phyloP scores from a whole-genome alignment of 2,797 vertebrate genomes.

The Morus bassanus region DNA sequence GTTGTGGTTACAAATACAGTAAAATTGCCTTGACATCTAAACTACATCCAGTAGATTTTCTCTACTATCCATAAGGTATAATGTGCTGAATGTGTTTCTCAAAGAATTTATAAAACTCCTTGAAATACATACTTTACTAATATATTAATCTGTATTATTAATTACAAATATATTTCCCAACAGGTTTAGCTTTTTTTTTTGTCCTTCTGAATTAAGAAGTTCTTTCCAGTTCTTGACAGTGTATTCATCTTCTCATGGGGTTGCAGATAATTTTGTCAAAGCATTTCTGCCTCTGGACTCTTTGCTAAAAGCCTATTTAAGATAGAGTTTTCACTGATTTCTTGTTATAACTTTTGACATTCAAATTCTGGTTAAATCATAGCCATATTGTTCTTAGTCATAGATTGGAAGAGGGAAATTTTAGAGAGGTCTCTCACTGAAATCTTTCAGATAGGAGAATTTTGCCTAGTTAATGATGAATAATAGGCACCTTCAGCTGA shows the following conservation, averaged over 20 bases:
- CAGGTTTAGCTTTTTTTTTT: not conserved
- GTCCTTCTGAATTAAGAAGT: not conserved
- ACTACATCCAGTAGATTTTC: not conserved
- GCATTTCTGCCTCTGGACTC: not conserved
- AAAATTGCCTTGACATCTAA: not conserved
- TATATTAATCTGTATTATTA: not conserved
- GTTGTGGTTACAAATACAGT: not conserved
- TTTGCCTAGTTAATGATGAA: not conserved
- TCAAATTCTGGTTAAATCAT: not conserved
- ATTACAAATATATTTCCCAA: not conserved
- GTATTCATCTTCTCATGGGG: not conserved
- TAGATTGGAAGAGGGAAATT: not conserved
- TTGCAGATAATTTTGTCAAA: not conserved
- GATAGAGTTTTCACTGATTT: not conserved
- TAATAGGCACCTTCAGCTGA: not conserved
- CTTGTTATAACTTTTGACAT: not conserved
- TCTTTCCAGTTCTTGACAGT: not conserved
- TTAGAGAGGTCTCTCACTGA: not conserved
- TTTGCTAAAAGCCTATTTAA: not conserved
- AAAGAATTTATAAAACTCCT: not conserved
- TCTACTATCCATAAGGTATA: not conserved
- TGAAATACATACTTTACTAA: not conserved
- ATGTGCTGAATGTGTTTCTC: not conserved
- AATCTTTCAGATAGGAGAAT: not conserved
- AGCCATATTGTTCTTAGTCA: not conserved